phyloP scores from a whole-genome alignment of 1,140 invertebrate genomes.

The Neomicropteryx cornuta region DNA sequence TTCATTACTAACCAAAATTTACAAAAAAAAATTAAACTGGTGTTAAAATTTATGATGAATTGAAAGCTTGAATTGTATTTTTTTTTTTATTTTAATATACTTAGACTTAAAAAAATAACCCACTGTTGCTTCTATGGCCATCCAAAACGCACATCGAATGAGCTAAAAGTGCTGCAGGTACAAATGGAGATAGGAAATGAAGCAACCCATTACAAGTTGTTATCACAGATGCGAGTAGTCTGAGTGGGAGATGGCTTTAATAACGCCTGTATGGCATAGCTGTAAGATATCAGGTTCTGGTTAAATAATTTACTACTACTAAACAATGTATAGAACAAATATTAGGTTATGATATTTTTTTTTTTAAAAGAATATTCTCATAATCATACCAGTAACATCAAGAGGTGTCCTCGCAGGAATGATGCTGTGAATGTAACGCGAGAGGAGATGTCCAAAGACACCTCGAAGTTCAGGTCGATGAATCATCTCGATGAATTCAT shows the following conservation, averaged over 20 bases:
- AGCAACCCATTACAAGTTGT: conserved; percentile 2
- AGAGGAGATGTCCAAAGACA: conserved; percentile 45
- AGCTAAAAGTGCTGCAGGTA: too few species aligned
- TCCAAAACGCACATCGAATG: too few species aligned
- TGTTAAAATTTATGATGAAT: too few species aligned
- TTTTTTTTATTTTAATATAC: too few species aligned
- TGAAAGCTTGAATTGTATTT: too few species aligned
- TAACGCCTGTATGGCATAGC: neutral
- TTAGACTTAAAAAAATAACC: too few species aligned
- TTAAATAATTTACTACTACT: neutral
- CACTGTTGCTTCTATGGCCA: too few species aligned
- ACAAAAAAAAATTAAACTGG: too few species aligned
- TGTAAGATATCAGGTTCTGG: neutral
- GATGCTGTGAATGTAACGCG: conserved; percentile 42
- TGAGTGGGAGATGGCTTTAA: conserved; percentile 1
- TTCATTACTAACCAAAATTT: too few species aligned
- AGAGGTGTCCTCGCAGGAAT: conserved; percentile 32
- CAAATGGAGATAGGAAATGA: too few species aligned
- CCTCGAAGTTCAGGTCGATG: conserved; percentile 48
- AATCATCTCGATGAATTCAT: conserved; percentile 73
- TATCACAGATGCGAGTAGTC: conserved; percentile 1
- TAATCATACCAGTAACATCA: conserved; percentile 27
- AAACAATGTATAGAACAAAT: neutral
- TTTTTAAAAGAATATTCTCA: neutral
- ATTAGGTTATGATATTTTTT: neutral